Percentiles rank a stretch among this genome's conserved stretches.
Conservation (phyloP, 2,113 vertebrate species). For the Gallinago media region DNA sequence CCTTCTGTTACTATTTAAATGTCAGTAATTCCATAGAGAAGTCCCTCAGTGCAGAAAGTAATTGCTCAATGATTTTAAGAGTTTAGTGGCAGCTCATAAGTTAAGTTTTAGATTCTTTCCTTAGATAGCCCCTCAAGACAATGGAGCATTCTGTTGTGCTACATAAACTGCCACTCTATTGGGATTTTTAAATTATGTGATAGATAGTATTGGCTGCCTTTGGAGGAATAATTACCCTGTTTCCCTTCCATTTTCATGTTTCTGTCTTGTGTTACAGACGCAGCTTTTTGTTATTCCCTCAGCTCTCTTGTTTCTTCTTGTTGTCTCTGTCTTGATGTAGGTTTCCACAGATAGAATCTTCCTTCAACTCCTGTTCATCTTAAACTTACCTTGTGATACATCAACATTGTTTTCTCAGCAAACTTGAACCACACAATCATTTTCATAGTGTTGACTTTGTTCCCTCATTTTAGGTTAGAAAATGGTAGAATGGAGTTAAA, state of each 20-base stretch:
- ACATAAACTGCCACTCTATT: fast-evolving
- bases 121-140: background rate
- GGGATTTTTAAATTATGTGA: background rate
- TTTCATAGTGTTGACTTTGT: background rate
- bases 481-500: background rate
- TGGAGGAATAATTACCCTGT: background rate
- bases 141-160: background rate
- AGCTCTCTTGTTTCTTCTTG: fast-evolving
- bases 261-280: fast-evolving
- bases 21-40: background rate
- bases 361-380: background rate
- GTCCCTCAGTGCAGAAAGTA: background rate
- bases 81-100: background rate
- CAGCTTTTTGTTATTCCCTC: background rate
- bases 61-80: background rate
- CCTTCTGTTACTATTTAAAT: background rate
- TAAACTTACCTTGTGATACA: background rate
- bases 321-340: background rate
- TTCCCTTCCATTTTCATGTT: background rate
- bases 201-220: fast-evolving
- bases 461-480: background rate
- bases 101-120: background rate
- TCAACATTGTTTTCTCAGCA: background rate
- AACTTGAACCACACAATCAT: background rate
- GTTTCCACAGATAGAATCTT: background rate